phyloP scores from a whole-genome alignment of 1,140 invertebrate species.

The Hyphantria cunea region DNA sequence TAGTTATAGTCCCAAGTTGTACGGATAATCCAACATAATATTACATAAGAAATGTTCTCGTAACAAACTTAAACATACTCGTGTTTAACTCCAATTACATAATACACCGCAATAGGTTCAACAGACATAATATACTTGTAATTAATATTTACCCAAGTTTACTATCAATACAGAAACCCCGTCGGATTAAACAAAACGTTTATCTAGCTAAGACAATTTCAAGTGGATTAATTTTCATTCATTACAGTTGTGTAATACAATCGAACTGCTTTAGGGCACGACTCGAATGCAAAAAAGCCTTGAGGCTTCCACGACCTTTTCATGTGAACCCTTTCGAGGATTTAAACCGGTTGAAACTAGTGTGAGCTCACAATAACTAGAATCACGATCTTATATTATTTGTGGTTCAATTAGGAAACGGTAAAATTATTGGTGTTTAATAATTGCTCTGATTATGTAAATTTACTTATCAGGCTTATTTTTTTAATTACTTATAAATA shows the following conservation, averaged over 20 bases:
- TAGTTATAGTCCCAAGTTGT: too few species aligned
- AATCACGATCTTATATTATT: conserved; percentile 64
- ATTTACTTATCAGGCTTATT: too few species aligned
- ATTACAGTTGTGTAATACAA: conserved; percentile 15
- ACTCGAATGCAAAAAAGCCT: conserved; percentile 36
- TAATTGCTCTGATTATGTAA: conserved; percentile 56
- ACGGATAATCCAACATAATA: too few species aligned
- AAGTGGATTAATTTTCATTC: conserved; percentile 19
- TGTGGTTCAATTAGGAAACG: conserved; percentile 73
- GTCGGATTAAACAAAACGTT: conserved; percentile 7
- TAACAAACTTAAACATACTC: too few species aligned
- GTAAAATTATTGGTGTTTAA: conserved; percentile 56
- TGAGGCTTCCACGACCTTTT: conserved; percentile 33
- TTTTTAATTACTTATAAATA: too few species aligned
- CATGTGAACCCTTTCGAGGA: conserved; percentile 49
- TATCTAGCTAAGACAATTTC: conserved; percentile 4
- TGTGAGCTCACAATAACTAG: conserved; percentile 58
- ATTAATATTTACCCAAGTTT: conserved; percentile 2
- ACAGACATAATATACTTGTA: neutral
- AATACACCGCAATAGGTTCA: neutral
- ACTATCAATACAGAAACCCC: conserved; percentile 1
- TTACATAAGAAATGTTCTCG: too few species aligned
- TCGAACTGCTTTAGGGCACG: neutral
- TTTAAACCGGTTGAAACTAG: conserved; percentile 48
- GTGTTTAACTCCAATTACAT: too few species aligned